Evolutionary conservation across 2,888 invertebrate species (phyloP), one percentile per base, ranked within the genome.

Genomic region (Drosophila flavopinicola): DNA sequence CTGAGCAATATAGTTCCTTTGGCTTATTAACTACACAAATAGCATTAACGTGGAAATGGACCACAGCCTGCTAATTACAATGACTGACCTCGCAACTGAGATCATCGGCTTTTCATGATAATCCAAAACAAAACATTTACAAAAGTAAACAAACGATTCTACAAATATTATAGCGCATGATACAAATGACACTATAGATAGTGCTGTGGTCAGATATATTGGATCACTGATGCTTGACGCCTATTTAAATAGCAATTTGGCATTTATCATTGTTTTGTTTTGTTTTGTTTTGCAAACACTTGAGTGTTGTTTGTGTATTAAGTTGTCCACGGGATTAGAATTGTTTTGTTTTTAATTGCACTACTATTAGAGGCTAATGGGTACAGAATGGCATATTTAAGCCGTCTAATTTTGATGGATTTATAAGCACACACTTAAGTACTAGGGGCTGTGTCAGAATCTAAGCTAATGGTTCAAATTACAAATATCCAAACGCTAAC

Each of bases 271-370:
- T n/a, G n/a, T n/a, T n/a, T n/a, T n/a, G n/a, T n/a, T n/a, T 13
- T 33, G 23, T 27, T 25, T 24, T 24, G 25, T 20, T 59, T 29
- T 13, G 32, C 41, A 56, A 42, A 47, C 29, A 66, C 11, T 13
- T 58, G 27, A 52, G 11, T 33, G 39, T 41, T 33, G 39, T 41
- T 30, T 30, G 10, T 10, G 27, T 25, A 29, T 27, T 37, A 24
- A 33, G 41, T 29, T 72, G 42, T 65, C 44, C 37, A 51, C 45
- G 47, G 56, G 66, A 66, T 48, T 56, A 35, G 57, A 86, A 80
- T 70, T 51, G 70, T 48, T 47, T 74, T 85, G 71, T 80, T 74
- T 85, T 74, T 80, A 86, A 80, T 80, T 86, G 78, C 60, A 15
- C 17, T 37, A 32, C 42, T 61, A 86, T 86, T 86, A 57, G 47